Conservation (phyloP, 1,140 invertebrate genomes). For the Diabrotica virgifera region DNA sequence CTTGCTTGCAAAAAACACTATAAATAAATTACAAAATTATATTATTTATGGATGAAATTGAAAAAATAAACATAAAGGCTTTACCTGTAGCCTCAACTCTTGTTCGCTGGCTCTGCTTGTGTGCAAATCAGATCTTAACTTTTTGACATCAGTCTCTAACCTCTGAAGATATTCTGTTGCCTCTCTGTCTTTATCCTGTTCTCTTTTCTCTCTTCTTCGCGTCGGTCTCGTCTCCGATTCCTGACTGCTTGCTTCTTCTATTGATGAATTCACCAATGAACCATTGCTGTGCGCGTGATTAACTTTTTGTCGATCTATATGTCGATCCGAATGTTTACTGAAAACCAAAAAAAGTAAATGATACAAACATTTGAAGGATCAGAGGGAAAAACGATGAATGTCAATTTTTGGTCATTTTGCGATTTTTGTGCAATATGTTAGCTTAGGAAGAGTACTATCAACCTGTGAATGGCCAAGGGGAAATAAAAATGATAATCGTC, state of each 20-base stretch:
- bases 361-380: no score
- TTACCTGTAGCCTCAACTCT: slow-evolving; percentile 79
- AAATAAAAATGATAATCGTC: no score
- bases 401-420: no score
- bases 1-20: no score
- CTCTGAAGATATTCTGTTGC: slow-evolving; percentile 49
- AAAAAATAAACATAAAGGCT: slow-evolving; percentile 2
- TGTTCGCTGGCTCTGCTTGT: slow-evolving; percentile 75
- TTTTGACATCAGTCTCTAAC: slow-evolving; percentile 72
- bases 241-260: slow-evolving; percentile 32
- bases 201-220: slow-evolving; percentile 50
- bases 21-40: no score
- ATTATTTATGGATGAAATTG: not conserved
- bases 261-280: slow-evolving; percentile 31
- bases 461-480: no score
- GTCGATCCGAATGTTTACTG: slow-evolving; percentile 32
- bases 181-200: slow-evolving; percentile 56
- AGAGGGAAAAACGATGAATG: no score
- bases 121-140: slow-evolving; percentile 76
- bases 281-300: slow-evolving; percentile 43
- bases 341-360: slow-evolving; percentile 7
- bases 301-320: slow-evolving; percentile 38
- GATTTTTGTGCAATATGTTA: no score
- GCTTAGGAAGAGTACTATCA: no score
- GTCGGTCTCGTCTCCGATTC: slow-evolving; percentile 25